A percentile compares a stretch with the other conserved stretches of the same genome.
These are phyloP conservation scores for Achatina immaculata DNA, from an alignment of 1,140 invertebrate species.

Conservation along the genomic window DNA sequence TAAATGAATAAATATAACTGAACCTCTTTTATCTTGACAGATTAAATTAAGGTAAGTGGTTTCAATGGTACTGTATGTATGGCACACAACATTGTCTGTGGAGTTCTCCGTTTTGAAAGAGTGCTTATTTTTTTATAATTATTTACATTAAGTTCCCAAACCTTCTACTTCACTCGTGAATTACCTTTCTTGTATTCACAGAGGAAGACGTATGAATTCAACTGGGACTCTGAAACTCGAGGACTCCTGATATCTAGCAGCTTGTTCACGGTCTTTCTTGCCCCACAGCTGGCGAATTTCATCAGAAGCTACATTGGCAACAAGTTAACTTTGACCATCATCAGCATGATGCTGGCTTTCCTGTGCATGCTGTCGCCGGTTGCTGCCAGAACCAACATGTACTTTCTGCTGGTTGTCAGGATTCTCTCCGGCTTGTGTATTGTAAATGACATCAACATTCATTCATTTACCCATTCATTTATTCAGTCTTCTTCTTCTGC, in stretches of 20 bases:
- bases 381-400: neutral
- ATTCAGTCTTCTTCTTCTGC: no score
- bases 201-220: neutral
- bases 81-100: no score
- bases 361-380: neutral
- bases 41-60: no score
- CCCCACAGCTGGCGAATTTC: neutral
- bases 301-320: neutral
- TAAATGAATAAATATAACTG: no score
- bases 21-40: no score
- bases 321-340: neutral
- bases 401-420: neutral
- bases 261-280: neutral
- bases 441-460: neutral
- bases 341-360: neutral
- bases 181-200: no score
- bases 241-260: neutral
- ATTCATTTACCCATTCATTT: no score
- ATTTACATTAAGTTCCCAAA: no score
- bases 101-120: no score
- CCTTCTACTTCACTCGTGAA: no score
- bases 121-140: no score
- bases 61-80: no score
- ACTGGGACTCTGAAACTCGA: slow-evolving; percentile 12
- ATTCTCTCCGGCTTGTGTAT: neutral